Evolutionary conservation across 2,797 vertebrate genomes (phyloP).

Genomic region (Scleropages formosus): DNA sequence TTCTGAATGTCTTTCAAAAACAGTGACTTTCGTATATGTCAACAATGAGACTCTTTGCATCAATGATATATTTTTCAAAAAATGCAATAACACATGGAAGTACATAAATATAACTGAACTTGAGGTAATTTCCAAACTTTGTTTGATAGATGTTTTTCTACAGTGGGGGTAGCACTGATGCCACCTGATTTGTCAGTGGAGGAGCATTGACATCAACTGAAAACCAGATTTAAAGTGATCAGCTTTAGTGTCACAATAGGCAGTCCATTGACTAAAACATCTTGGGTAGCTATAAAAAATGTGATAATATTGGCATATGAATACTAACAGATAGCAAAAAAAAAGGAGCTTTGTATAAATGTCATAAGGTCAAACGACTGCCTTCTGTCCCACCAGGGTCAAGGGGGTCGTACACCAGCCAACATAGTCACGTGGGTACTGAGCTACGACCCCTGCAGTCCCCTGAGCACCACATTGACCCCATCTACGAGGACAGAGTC

Average conservation of each 20-base stretch:
- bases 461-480: constrained; percentile 94
- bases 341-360: too few relatives aligned
- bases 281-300: too few relatives aligned
- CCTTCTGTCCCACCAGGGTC: constrained; percentile 69
- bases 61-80: neutral
- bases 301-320: neutral
- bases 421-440: constrained; percentile 87
- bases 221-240: neutral
- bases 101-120: neutral
- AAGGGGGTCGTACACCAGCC: constrained; percentile 91
- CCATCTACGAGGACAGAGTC: constrained; percentile 95
- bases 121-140: neutral
- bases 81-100: neutral
- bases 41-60: neutral
- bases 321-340: too few relatives aligned
- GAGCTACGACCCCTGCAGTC: constrained; percentile 89
- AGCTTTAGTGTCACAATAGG: too few relatives aligned
- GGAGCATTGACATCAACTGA: too few relatives aligned
- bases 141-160: neutral
- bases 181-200: too few relatives aligned
- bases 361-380: neutral
- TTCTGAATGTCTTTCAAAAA: neutral
- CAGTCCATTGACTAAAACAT: too few relatives aligned
- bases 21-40: neutral
- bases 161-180: too few relatives aligned